phyloP scores from a whole-genome alignment of 2,797 vertebrate species.

The Xiphophorus birchmanni region DNA sequence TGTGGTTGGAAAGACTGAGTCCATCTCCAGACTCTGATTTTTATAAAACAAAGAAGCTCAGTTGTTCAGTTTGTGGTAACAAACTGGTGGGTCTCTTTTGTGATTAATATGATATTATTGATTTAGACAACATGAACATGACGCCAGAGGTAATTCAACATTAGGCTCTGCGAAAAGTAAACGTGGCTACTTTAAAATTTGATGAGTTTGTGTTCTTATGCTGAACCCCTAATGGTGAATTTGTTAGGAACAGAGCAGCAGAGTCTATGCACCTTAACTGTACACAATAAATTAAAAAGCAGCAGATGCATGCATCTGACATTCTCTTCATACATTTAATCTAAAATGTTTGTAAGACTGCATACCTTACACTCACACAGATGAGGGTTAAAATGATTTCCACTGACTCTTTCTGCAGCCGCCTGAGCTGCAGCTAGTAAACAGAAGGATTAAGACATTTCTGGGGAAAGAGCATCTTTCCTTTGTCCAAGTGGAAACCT shows the following conservation, averaged over 20 bases:
- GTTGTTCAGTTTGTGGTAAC: background rate
- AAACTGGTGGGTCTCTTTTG: background rate
- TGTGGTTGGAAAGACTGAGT: background rate
- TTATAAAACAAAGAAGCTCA: background rate
- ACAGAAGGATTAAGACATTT: conserved; percentile 61
- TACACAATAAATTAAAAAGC: background rate
- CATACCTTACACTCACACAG: background rate
- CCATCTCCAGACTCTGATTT: background rate
- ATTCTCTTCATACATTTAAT: conserved; percentile 16
- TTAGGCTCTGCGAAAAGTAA: background rate
- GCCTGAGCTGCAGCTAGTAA: conserved; percentile 50
- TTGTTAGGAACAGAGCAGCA: background rate
- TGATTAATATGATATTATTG: background rate
- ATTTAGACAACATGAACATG: background rate
- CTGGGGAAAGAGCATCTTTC: conserved; percentile 56
- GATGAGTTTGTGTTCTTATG: background rate
- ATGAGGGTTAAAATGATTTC: conserved; percentile 34
- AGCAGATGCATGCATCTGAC: conserved; percentile 16
- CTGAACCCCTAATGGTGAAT: background rate
- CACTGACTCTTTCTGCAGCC: conserved; percentile 23
- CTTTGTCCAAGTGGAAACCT: conserved; percentile 60
- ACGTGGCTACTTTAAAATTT: background rate
- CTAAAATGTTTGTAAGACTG: conserved; percentile 25
- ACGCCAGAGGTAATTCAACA: background rate
- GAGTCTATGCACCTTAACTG: background rate